Evolutionary conservation across 2,113 vertebrate species (phyloP), one percentile per base, ranked within the genome.

Genomic region (Sturnus vulgaris): DNA sequence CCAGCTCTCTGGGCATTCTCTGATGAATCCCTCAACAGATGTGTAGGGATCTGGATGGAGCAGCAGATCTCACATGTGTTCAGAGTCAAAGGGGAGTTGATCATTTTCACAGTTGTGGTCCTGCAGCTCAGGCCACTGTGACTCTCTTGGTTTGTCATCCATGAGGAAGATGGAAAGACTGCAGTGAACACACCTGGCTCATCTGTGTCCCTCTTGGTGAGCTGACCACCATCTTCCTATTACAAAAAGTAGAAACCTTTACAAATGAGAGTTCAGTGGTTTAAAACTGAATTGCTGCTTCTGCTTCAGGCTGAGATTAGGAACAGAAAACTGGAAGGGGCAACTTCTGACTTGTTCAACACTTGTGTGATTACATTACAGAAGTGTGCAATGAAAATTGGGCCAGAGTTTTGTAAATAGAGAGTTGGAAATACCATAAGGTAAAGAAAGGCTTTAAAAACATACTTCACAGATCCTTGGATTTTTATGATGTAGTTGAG

Each of bases 1-100:
- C 7, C 30, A 28, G 11, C 11, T 49, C 12, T 69, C 53, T 59
- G 64, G 4, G 35, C n/a, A 59, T 59, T 59, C 23, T 23, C 44
- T 2, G 15, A 28, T 82, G 1, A 59, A n/a, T 49, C 25, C 39
- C 33, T 46, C 7, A n/a, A n/a, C 11, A 33, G 11, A 9, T 56
- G 24, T 37, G 27, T 37, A 39, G 19, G 17, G 17, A 57, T 40
- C 52, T 28, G 68, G 23, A 25, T 40, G 14, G 18, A 69, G n/a
- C 11, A 46, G 39, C 13, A 56, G 16, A 39, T 47, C 27, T 21
- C 40, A 33, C 17, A 27, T 0, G 0, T 27, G 28, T 49, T 57
- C n/a, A 47, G 28, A 81, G 13, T 22, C 17, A 47, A 15, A 5
- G 5, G 42, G 6, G n/a, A 39, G 10, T 13, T 57, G 40, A 17